Conservation (phyloP, 2,888 invertebrate species). For the Philhelius pedissequus region DNA sequence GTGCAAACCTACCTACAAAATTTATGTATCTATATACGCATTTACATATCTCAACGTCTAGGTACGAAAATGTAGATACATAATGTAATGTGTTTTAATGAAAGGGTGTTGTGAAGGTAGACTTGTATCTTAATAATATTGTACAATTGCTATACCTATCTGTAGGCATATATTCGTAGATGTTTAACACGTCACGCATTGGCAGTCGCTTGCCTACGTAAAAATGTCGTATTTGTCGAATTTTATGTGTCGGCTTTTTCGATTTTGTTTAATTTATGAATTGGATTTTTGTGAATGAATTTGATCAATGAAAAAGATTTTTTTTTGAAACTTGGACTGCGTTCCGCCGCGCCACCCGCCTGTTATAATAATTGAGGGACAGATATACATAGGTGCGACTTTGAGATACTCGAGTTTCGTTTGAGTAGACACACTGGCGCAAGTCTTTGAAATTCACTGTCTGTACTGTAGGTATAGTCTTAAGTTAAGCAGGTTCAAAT, state of each 20-base stretch:
- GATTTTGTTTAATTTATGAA: slow-evolving; percentile 37
- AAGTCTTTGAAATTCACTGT: background rate
- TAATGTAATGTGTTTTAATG: slow-evolving; percentile 34
- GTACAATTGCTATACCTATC: background rate
- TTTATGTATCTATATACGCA: background rate
- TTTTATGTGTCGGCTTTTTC: slow-evolving; percentile 39
- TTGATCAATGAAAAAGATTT: background rate
- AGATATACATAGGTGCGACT: background rate
- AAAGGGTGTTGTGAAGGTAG: slow-evolving; percentile 53
- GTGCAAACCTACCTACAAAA: too few species aligned
- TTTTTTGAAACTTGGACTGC: background rate
- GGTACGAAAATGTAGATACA: background rate
- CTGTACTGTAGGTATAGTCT: too few species aligned
- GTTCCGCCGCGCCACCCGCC: too few species aligned
- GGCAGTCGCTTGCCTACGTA: slow-evolving; percentile 47
- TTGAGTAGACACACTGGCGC: background rate
- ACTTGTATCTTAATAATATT: slow-evolving; percentile 7
- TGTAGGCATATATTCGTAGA: background rate
- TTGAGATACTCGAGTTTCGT: background rate
- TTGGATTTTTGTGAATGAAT: slow-evolving; percentile 47
- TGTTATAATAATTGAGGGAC: background rate
- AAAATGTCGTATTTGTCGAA: slow-evolving; percentile 31
- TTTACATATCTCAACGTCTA: background rate
- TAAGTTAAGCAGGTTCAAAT: background rate
- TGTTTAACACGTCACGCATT: slow-evolving; percentile 36